These are phyloP conservation scores for Aurelia aurita DNA, from an alignment of 30 jellyfish, hydroid and myxozoan genomes.

Conservation along the genomic window DNA sequence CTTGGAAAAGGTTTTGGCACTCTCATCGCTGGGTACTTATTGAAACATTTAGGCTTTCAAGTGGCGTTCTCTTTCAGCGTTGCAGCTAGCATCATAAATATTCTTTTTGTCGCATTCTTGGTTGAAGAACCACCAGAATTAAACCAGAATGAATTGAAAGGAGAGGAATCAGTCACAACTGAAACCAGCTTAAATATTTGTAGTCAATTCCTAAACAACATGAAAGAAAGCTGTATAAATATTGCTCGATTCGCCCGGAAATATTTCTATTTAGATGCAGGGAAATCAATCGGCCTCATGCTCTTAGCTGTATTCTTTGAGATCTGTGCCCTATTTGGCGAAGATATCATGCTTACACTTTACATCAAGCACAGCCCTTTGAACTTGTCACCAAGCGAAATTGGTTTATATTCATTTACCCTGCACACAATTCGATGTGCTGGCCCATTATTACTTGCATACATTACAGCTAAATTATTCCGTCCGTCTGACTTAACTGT, in stretches of 20 bases:
- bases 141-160: neutral
- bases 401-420: conserved; percentile 33
- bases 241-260: conserved; percentile 1
- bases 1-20: conserved; percentile 52
- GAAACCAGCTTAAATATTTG: neutral
- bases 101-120: conserved; percentile 45
- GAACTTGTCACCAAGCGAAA: conserved; percentile 33
- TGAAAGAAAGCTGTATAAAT: neutral
- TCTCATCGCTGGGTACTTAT: conserved; percentile 12
- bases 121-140: conserved; percentile 21
- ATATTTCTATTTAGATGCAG: neutral
- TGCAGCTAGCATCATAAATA: conserved; percentile 21
- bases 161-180: neutral
- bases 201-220: neutral
- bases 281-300: neutral
- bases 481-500: conserved; percentile 30
- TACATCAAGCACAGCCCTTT: conserved; percentile 56
- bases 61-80: conserved; percentile 18
- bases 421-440: conserved; percentile 41
- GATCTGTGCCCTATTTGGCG: conserved; percentile 51
- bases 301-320: conserved; percentile 43
- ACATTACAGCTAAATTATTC: conserved; percentile 13
- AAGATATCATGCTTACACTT: conserved; percentile 21
- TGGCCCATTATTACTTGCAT: conserved; percentile 39
- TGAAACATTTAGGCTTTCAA: conserved; percentile 28